These are phyloP conservation scores for Drosophila biarmipes DNA, from an alignment of 1,140 invertebrate genomes.

Conservation along the genomic window DNA sequence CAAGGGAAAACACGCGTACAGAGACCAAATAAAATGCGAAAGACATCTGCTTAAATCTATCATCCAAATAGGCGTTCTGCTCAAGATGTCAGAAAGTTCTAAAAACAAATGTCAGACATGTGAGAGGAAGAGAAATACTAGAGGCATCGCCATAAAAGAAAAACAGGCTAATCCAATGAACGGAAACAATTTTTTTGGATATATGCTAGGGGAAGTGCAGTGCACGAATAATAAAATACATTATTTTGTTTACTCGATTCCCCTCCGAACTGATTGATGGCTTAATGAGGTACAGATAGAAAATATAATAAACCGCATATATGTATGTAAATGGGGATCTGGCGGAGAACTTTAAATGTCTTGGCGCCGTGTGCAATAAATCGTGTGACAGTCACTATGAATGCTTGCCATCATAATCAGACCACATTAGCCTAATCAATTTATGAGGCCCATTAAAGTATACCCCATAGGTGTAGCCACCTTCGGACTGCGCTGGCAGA, in stretches of 20 bases:
- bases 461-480: slow-evolving; percentile 23
- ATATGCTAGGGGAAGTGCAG: slow-evolving; percentile 20
- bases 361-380: slow-evolving; percentile 78
- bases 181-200: slow-evolving; percentile 33
- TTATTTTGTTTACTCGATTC: slow-evolving; percentile 61
- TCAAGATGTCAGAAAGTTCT: slow-evolving; percentile 68
- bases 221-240: slow-evolving; percentile 41
- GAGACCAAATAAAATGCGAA: slow-evolving; percentile 48
- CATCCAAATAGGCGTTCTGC: slow-evolving; percentile 57
- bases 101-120: slow-evolving; percentile 70
- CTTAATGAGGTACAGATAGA: slow-evolving; percentile 48
- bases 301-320: slow-evolving; percentile 6
- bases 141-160: slow-evolving; percentile 18
- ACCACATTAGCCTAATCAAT: slow-evolving; percentile 52
- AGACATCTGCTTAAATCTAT: slow-evolving; percentile 74
- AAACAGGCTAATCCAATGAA: slow-evolving; percentile 37
- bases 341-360: slow-evolving; percentile 5
- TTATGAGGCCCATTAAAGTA: slow-evolving; percentile 63
- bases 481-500: slow-evolving; percentile 35
- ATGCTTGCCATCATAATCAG: slow-evolving; percentile 34
- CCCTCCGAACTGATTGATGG: slow-evolving; percentile 59
- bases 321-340: background rate
- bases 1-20: slow-evolving; percentile 17
- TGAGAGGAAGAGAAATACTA: slow-evolving; percentile 23
- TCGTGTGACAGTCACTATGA: slow-evolving; percentile 54